Evolutionary conservation across 1,140 invertebrate genomes (phyloP), one percentile per base, ranked within the genome.

Genomic region (Platyura marginata): DNA sequence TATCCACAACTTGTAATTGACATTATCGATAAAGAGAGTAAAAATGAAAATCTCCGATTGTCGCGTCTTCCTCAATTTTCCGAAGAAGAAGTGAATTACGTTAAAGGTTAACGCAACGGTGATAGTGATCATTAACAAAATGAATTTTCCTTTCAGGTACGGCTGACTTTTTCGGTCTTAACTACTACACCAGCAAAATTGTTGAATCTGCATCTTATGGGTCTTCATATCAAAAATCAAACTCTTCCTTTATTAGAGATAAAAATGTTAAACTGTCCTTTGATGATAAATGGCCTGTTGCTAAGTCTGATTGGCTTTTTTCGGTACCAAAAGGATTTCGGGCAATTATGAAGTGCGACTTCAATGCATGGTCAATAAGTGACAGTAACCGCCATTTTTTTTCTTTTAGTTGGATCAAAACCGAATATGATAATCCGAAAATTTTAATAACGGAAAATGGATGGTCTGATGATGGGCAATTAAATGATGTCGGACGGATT

Each of bases 391-490:
- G n/a, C n/a, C n/a, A n/a, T n/a, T n/a, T n/a, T n/a, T n/a, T n/a
- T n/a, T n/a, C n/a, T n/a, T 51, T 83, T 10, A 72, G 72, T 29
- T 77, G 72, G 67, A 67, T 85, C 10, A 66, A 66, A 39, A 52
- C 62, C 0, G 56, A 66, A 9, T 85, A 79, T 49, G 55, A 67
- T 37, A 74, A 77, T 54, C 67, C 72, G 0, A 49, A 60, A 15
- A 61, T 82, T 2, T 59, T 75, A 6, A 63, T 86, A 2, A 77
- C 77, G 1, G 81, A 84, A 66, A 84, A 83, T 52, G 81, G 81
- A 19, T 69, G 56, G 58, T 67, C 59, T 42, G 67, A 66, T 58
- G 53, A 53, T 40, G 63, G 59, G 1, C 67, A 68, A 3, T 37
- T 72, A 2, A 44, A 70, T 19, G 77, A 81, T 49, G 18, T 47